Base-by-base conservation (phyloP, 2,113 vertebrate genomes). In the Anguilla rostrata region DNA sequence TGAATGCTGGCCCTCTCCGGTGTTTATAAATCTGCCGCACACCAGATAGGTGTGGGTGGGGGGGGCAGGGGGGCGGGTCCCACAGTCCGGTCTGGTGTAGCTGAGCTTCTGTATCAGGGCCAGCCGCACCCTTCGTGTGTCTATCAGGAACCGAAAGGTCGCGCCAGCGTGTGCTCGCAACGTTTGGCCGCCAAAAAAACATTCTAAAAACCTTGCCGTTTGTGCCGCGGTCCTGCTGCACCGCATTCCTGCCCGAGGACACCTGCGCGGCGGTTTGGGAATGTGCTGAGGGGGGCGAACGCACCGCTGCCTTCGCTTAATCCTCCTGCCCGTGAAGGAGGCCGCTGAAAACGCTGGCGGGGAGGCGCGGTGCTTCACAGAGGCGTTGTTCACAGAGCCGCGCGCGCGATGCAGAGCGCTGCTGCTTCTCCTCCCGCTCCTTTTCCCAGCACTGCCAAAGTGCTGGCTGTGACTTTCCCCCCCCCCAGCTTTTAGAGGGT, bases 71-170 rank as follows among this genome's bases (percentile, higher is more conserved):
- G 18, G 85, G 39, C 34, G 2, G 39, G 46, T 18, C 26, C 43
- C 22, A 15, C 80, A 81, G 60, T 78, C 5, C 12, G 53, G 86
- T 86, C 85, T 39, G 16, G 39, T 88, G 16, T 84, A 71, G 85
- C 82, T 86, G 46, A 29, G 46, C 87, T 83, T 86, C 88, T 91
- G 91, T 93, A 93, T 95, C 92, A 91, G 90, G 83, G 80, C 89
- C 26, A 34, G 89, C 88, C 39, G 56, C 89, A 89, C 89, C 91
- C 90, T 92, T 88, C 87, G 89, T 94, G 92, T 92, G 93, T 93
- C 89, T 87, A 87, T 89, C 90, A 86, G 91, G 87, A 87, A 91
- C 87, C 26, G 56, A 95, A 95, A 95, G 94, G 93, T 95, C 94
- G 94, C 91, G 90, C 89, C 85, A 80, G 63, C 53, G 60, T 66